These are phyloP conservation scores for Catharus ustulatus DNA, from an alignment of 2,797 vertebrate genomes.

Conservation along the genomic window DNA sequence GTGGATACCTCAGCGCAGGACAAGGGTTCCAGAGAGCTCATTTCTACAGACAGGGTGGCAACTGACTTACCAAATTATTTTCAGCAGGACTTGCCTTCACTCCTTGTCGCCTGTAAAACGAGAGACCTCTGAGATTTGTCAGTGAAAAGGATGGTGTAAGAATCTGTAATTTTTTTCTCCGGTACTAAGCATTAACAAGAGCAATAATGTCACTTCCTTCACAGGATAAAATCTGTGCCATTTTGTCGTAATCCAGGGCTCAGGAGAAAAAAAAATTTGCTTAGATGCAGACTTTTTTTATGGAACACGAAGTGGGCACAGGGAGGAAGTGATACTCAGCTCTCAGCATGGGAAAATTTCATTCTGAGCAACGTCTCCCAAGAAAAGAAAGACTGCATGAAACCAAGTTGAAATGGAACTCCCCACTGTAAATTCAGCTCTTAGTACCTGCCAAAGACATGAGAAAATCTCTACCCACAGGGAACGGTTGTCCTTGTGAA, in stretches of 20 bases:
- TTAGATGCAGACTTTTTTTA: not conserved
- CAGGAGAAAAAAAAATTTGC: not conserved
- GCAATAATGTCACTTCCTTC: not conserved
- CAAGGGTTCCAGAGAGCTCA: not conserved
- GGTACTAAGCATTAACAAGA: not conserved
- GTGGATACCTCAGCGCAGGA: fast-evolving
- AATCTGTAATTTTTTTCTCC: not conserved
- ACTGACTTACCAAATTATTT: not conserved
- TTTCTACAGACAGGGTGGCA: not conserved
- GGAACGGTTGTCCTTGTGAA: not conserved
- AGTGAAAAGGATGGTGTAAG: not conserved
- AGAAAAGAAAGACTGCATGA: not conserved
- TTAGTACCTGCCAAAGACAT: not conserved
- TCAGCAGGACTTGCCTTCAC: not conserved
- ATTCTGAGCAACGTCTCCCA: not conserved
- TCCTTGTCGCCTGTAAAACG: not conserved
- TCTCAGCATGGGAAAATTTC: not conserved
- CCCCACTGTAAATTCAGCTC: not conserved
- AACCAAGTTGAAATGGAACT: constrained; percentile 22
- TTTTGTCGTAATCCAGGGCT: not conserved
- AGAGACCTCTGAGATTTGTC: not conserved
- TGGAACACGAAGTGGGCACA: not conserved
- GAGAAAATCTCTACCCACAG: not conserved
- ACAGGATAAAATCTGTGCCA: not conserved
- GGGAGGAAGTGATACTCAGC: not conserved